Conservation (phyloP, 2,888 invertebrate genomes). For the Linhomoeus sp. region DNA sequence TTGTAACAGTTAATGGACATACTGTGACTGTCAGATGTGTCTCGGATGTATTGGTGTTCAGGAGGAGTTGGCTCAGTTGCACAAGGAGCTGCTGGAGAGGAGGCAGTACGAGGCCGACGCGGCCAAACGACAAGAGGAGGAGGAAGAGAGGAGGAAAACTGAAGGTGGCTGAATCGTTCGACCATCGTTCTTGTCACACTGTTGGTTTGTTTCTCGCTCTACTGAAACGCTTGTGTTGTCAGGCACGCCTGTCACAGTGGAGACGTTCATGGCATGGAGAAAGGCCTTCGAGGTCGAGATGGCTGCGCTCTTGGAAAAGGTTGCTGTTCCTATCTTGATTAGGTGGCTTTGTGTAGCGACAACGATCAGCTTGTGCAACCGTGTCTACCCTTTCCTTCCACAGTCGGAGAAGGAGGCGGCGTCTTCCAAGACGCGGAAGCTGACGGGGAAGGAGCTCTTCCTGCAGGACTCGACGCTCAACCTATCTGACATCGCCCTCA, state of each 20-base stretch:
- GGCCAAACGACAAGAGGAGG: background rate
- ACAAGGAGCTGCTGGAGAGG: slow-evolving; percentile 57
- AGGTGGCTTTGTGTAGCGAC: no score
- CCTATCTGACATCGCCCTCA: slow-evolving; percentile 62
- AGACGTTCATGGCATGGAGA: slow-evolving; percentile 85
- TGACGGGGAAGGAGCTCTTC: slow-evolving; percentile 65
- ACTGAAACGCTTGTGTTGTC: slow-evolving; percentile 35
- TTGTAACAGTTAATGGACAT: background rate
- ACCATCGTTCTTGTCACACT: no score
- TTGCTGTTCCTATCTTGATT: no score
- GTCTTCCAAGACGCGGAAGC: no score
- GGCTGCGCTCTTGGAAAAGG: slow-evolving; percentile 16
- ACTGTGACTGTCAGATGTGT: no score
- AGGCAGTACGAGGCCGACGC: slow-evolving; percentile 50
- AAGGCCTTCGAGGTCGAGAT: slow-evolving; percentile 72
- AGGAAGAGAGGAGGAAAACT: slow-evolving; percentile 44
- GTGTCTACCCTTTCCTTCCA: no score
- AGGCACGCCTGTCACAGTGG: slow-evolving; percentile 81
- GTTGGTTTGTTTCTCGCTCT: no score
- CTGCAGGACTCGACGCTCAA: slow-evolving; percentile 73
- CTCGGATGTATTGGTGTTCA: background rate
- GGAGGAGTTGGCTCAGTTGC: slow-evolving; percentile 42
- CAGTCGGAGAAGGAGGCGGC: no score
- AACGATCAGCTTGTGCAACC: no score
- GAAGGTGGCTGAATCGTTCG: no score